Base-by-base conservation (phyloP, 2,888 invertebrate species). In the Alviniconcha strummeri region DNA sequence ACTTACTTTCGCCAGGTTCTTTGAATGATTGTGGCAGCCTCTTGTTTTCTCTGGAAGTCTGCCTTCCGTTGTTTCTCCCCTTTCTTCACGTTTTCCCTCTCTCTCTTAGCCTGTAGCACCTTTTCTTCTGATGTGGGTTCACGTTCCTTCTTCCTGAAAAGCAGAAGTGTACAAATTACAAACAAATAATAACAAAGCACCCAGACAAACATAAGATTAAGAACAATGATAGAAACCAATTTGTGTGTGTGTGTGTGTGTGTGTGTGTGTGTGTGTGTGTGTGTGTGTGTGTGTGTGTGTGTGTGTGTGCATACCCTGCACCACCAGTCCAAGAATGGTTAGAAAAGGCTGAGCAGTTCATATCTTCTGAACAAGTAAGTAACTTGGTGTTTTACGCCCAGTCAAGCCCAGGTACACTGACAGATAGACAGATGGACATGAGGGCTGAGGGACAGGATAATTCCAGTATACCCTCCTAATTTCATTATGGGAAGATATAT, bases 1-100 rank as follows among this genome's bases (percentile, higher is more conserved):
- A 1, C 81, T 88, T 86, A 92, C 92, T 88, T 89, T 87, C 89
- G 88, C 92, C 92, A 92, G 64, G 91, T 89, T 81, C 89, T 90
- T 86, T 92, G 92, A 83, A 92, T 92, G 71, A 87, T 87, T 36
- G 85, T 81, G 17, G 92, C 92, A 15, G 92, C 91, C 76, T 87
- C 86, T 81, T 89, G 88, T 85, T 91, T 91, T 56, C 87, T 87
- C 69, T 90, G 81, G 79, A 91, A 89, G 19, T 89, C 90, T 55
- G 86, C 84, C 79, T 89, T 84, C 82, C 92, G 82, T 17, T 86
- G 82, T 57, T 87, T 87, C 85, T 92, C 92, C 4, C 85, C 85
- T 55, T 87, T 85, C 82, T 87, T 91, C 80, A 87, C 84, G 76
- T 84, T 83, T 71, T 87, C 84, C 15, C 86, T 78, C 57, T 85